phyloP scores from a whole-genome alignment of 2,888 invertebrate species.

The Ptychoptera albimana region DNA sequence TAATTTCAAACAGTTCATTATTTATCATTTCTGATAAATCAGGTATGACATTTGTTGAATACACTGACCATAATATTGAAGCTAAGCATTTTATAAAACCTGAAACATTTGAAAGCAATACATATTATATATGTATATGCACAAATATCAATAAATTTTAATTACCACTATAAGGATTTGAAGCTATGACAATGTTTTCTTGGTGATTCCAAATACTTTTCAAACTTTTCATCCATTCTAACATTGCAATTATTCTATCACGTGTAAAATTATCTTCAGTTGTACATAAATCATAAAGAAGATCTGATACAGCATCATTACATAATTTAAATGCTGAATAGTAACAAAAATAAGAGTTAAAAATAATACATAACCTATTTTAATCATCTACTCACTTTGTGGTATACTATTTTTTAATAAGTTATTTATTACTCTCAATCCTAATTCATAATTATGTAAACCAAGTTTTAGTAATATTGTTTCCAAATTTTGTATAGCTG shows the following conservation, averaged over 20 bases:
- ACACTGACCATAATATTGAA: slow-evolving; percentile 61
- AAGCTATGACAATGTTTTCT: slow-evolving; percentile 1
- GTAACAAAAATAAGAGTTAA: slow-evolving; percentile 1
- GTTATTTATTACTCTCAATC: slow-evolving; percentile 39
- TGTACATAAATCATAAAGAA: slow-evolving; percentile 64
- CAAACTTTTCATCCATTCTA: slow-evolving; percentile 46
- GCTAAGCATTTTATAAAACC: slow-evolving; percentile 59
- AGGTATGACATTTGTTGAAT: slow-evolving; percentile 42
- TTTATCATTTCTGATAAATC: slow-evolving; percentile 53
- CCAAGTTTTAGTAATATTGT: slow-evolving; percentile 53
- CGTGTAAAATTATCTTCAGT: slow-evolving; percentile 32
- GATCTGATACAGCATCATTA: slow-evolving; percentile 52
- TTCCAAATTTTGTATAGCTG: slow-evolving; percentile 43
- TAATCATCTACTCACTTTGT: slow-evolving; percentile 19
- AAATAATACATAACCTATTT: not conserved
- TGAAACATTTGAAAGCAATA: too few species aligned
- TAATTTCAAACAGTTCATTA: slow-evolving; percentile 55
- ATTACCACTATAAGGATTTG: slow-evolving; percentile 25
- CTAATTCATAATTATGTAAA: slow-evolving; percentile 42
- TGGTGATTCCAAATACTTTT: not conserved
- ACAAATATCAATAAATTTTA: too few species aligned
- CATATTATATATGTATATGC: too few species aligned
- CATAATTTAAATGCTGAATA: slow-evolving; percentile 27
- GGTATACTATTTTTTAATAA: slow-evolving; percentile 39
- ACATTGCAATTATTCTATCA: slow-evolving; percentile 46